These are phyloP conservation scores for Saccostrea glomerata DNA, from an alignment of 1,140 invertebrate genomes.

Conservation along the genomic window DNA sequence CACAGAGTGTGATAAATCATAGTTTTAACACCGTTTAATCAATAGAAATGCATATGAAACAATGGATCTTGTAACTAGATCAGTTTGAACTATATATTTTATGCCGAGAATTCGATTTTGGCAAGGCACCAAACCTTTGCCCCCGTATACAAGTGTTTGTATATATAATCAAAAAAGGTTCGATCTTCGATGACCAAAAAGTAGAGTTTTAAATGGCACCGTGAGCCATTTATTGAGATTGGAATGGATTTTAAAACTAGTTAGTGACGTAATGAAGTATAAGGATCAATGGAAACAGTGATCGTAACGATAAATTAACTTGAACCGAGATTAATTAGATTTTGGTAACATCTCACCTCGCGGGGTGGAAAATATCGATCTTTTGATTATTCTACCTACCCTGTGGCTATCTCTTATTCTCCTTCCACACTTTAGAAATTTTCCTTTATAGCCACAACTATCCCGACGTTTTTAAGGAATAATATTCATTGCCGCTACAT, in stretches of 20 bases:
- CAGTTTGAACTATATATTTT: neutral
- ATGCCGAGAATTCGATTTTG: conserved; percentile 10
- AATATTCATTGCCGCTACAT: neutral
- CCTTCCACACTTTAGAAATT: neutral
- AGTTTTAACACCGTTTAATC: conserved; percentile 18
- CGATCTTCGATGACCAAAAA: neutral
- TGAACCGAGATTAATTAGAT: neutral
- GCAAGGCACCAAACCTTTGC: neutral
- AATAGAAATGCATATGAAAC: conserved; percentile 25
- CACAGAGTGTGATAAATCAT: neutral
- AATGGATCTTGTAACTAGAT: neutral
- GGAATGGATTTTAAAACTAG: neutral
- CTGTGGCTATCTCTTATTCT: neutral
- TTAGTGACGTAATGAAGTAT: neutral
- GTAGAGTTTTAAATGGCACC: conserved; percentile 13
- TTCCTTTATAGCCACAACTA: neutral
- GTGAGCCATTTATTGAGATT: neutral
- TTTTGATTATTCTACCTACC: neutral
- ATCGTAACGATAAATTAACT: neutral
- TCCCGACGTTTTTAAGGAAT: neutral
- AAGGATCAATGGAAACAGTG: neutral
- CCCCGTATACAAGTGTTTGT: conserved; percentile 17
- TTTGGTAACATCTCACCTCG: neutral
- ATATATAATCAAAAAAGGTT: neutral
- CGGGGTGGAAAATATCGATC: neutral